These are phyloP conservation scores for Nasonia oneida DNA, from an alignment of 2,888 invertebrate species.

Conservation along the genomic window DNA sequence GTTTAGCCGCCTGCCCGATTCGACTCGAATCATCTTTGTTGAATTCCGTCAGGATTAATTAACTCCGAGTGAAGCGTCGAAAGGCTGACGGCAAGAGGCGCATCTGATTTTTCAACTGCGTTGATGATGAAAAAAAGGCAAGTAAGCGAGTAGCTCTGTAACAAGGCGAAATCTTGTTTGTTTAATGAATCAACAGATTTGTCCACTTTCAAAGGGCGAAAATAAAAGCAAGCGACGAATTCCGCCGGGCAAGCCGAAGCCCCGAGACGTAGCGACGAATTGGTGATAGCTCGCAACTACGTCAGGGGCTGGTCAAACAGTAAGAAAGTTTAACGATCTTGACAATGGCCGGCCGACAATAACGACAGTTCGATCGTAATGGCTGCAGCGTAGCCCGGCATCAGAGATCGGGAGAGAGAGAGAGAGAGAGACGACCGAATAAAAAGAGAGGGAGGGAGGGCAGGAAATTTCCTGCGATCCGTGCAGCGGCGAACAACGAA, in stretches of 20 bases:
- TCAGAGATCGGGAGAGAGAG: slow-evolving; percentile 26
- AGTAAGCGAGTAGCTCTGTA: neutral
- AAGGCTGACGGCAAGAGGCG: slow-evolving; percentile 5
- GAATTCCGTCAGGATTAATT: slow-evolving; percentile 49
- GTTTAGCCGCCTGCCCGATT: slow-evolving; percentile 41
- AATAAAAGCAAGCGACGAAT: too few relatives aligned
- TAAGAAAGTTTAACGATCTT: slow-evolving; percentile 62
- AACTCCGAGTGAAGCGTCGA: slow-evolving; percentile 34
- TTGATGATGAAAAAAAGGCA: neutral
- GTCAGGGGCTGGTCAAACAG: slow-evolving; percentile 23
- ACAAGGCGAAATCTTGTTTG: neutral
- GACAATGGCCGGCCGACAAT: slow-evolving; percentile 51
- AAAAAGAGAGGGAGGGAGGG: slow-evolving; percentile 37
- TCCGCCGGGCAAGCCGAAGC: too few relatives aligned
- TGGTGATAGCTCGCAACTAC: neutral
- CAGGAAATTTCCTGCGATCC: slow-evolving; percentile 61
- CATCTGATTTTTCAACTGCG: neutral
- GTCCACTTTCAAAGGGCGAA: too few relatives aligned
- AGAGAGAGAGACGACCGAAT: slow-evolving; percentile 8
- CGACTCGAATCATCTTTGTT: slow-evolving; percentile 12
- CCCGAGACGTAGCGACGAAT: neutral
- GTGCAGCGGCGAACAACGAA: slow-evolving; percentile 52
- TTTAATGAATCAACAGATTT: neutral
- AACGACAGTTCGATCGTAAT: slow-evolving; percentile 60
- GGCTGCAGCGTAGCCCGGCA: slow-evolving; percentile 39